Evolutionary conservation across 2,888 invertebrate species (phyloP), one percentile per base, ranked within the genome.

Genomic region (Apotomis betuletana): DNA sequence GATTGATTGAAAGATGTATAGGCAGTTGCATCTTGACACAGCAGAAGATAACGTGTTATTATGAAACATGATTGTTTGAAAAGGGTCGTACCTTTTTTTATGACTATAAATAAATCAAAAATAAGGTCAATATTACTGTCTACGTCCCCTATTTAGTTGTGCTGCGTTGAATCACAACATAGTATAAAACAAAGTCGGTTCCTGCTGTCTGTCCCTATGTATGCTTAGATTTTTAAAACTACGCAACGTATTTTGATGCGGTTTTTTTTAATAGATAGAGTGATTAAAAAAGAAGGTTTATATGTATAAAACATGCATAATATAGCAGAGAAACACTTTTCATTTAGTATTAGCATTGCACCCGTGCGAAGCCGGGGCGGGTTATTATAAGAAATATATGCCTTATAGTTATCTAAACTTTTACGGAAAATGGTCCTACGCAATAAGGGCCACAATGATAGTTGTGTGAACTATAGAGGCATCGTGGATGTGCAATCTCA

Each of bases 1-100:
- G 76, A 76, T 76, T 76, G 79, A 79, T 76, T 83, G 84, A 85
- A 84, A 85, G 87, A 88, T 87, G 82, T 87, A 85, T 83, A 81
- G 81, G 77, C 73, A 78, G 77, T 75, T 77, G 76, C 80, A 80
- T 78, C 81, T 81, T 70, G 79, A 78, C 78, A 81, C 67, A 63
- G 59, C 61, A 49, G 67, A 12, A 52, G 69, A 75, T 70, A 74
- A 74, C 74, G 60, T 70, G 67, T 70, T 70, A 75, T 75, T 75
- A 75, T 58, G 69, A 69, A 57, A 36, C 57, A 67, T 51, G 52
- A 69, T 61, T 63, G n/a, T n/a, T n/a, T n/a, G n/a, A n/a, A 75
- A 69, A 72, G 67, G 27, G n/a, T n/a, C n/a, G n/a, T n/a, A 62
- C 63, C 67, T 63, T 60, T 73, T 69, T 74, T 74, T 70, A 61